Evolutionary conservation across 1,140 invertebrate species (phyloP), one percentile per base, ranked within the genome.

Genomic region (Hycleus cichorii): DNA sequence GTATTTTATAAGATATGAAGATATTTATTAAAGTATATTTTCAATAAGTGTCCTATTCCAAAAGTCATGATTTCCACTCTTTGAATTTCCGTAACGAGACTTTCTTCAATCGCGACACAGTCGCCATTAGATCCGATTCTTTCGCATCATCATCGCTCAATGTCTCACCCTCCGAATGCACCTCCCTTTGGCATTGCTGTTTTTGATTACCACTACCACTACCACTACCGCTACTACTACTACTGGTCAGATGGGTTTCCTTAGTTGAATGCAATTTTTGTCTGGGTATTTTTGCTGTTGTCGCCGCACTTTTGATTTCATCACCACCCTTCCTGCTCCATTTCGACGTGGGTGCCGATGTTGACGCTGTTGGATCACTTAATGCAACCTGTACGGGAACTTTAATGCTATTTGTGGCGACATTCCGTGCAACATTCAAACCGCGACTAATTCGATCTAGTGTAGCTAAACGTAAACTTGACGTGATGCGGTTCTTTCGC

Each of bases 91-190:
- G 75, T 57, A 88, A 74, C 2, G 86, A 89, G 3, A 88, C 83
- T 72, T 87, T 84, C 75, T 88, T 90, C 62, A 90, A 78, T 59
- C 87, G 77, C 2, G 86, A 80, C 42, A 86, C 82, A 4, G 83
- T 81, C 8, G 83, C 81, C 47, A 84, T 76, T 3, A 87, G 72
- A 9, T 83, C 82, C 58, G 73, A 80, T 69, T 77, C 80, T 64
- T 76, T 79, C 55, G 71, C 77, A n/a, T 80, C 79, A 26, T 80
- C 80, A 55, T 80, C 80, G 60, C 78, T 81, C 3, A 81, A 74
- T 0, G 79, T 79, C 70, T 90, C 87, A 8, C 88, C 87, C 69
- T 90, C 88, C 0, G 88, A 90, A 65, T 90, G 87, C 0, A 88
- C 87, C 73, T 88, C 81, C 26, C 77, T 70, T 49, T 73, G 67